Base-by-base conservation (phyloP, 2,888 invertebrate species). In the Shargacucullia verbasci region DNA sequence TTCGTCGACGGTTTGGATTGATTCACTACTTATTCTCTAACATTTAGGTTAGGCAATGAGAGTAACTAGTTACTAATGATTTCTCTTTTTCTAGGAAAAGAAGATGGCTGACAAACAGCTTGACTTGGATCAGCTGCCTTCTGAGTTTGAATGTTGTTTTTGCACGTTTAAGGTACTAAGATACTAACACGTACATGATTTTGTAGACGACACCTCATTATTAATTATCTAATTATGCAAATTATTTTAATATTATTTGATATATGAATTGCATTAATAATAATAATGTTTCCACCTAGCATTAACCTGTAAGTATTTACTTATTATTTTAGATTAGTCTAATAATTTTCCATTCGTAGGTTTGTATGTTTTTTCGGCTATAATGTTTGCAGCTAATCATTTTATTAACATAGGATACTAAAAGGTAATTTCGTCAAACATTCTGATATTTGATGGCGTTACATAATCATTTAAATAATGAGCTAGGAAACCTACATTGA, bases 141-240 rank as follows among this genome's bases (percentile, higher is more conserved):
- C 97, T 95, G 98, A 98, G 95, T 97, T 98, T 96, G 98, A 98
- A 96, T 98, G 98, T 97, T 98, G 98, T 96, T 98, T 98, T 97
- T 98, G 98, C 96, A 97, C 97, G 94, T 96, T 97, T 92, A 98
- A 98, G 98, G 98, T 98, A 97, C 91, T 93, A 92, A 92, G 82
- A 84, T 77, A 87, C 87, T 92, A 92, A 92, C 74, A 50, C 47
- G 38, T 61, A 60, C 55, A 53, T 48, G 43, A 56, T 54, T 58
- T 54, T 52, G 57, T 73, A 66, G 57, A 58, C 10, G 57, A 58
- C 10, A 50, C 54, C 45, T 64, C 63, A 67, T 75, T 71, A 62
- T 64, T 73, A 70, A 66, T 65, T 50, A 63, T 33, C 52, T 63
- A 67, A 66, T 60, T 63, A 73, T 62, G 70, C 29, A 2, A n/a